Evolutionary conservation across 2,888 invertebrate species (phyloP), one percentile per base, ranked within the genome.

Genomic region (Lithophane ornitopus): DNA sequence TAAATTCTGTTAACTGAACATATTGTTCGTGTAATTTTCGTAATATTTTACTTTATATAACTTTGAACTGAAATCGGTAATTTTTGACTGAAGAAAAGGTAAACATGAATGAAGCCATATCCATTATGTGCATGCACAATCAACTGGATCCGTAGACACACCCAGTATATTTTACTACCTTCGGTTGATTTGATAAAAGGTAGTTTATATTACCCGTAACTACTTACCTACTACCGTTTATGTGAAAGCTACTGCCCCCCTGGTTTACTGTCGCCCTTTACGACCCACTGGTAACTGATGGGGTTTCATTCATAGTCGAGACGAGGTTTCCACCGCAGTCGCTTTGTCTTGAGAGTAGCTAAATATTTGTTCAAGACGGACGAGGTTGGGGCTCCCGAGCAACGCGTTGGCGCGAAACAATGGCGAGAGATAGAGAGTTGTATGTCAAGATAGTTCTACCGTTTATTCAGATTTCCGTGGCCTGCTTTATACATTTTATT

Each of bases 341-440:
- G 41, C 61, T 73, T 73, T 82, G 62, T 69, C 52, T 63, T 34
- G 56, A 65, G 41, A 63, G 58, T 70, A 63, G 52, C 61, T 49
- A 39, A 70, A 71, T 82, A 69, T 82, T 85, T 71, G 74, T 65
- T 81, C 34, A 69, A 52, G 59, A 66, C 65, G 41, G 69, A 72
- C 56, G 39, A 70, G 70, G 58, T 41, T 44, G 52, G 59, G 72
- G 81, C 67, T 58, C 16, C 71, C 46, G 26, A 56, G 44, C 34
- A 34, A 22, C 56, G 56, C 44, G 52, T 63, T 66, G 26, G 22
- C n/a, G 22, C 34, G 54, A 28, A 62, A 66, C 34, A 54, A 80
- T 54, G 52, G 62, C 34, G 62, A 67, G 8, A 58, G 22, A 49
- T 49, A 44, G 12, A 66, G 26, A 52, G 14, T 22, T 46, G 28